Percentiles rank a stretch among this genome's conserved stretches.
These are phyloP conservation scores for Orchesella flavescens DNA, from an alignment of 2,888 invertebrate species.

Conservation along the genomic window DNA sequence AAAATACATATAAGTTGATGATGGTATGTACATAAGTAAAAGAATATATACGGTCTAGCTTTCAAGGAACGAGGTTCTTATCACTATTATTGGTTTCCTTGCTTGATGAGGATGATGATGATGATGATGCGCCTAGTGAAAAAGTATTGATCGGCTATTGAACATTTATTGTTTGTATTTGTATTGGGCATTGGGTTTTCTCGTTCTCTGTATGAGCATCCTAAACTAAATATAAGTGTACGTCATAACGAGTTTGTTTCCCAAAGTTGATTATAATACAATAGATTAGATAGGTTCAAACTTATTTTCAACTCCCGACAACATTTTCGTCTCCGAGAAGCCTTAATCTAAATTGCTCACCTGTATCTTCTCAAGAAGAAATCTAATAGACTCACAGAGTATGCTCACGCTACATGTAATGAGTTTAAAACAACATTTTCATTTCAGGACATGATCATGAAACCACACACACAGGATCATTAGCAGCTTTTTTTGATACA, in stretches of 20 bases:
- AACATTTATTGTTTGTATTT: constrained; percentile 15
- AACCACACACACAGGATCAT: constrained; percentile 49
- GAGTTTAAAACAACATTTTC: constrained; percentile 40
- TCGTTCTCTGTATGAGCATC: no score
- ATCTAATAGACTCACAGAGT: no score
- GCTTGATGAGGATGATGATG: no score
- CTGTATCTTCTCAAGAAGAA: neutral
- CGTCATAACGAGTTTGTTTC: no score
- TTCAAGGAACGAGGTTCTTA: constrained; percentile 35
- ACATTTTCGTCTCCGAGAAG: neutral
- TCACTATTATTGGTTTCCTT: constrained; percentile 35
- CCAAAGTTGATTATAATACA: no score
- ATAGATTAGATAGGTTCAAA: no score
- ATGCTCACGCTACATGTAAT: no score
- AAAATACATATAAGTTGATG: constrained; percentile 13
- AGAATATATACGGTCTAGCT: neutral
- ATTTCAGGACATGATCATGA: constrained; percentile 41
- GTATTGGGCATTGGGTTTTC: no score
- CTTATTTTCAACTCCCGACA: no score
- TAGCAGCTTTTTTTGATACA: constrained; percentile 23
- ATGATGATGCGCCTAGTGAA: neutral
- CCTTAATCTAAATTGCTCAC: constrained; percentile 10
- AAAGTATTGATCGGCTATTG: constrained; percentile 29
- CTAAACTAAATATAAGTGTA: no score
- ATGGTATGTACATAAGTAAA: neutral